A percentile compares a stretch with the other conserved stretches of the same genome.
Conservation (phyloP, 1,140 invertebrate species). For the Hycleus cichorii region DNA sequence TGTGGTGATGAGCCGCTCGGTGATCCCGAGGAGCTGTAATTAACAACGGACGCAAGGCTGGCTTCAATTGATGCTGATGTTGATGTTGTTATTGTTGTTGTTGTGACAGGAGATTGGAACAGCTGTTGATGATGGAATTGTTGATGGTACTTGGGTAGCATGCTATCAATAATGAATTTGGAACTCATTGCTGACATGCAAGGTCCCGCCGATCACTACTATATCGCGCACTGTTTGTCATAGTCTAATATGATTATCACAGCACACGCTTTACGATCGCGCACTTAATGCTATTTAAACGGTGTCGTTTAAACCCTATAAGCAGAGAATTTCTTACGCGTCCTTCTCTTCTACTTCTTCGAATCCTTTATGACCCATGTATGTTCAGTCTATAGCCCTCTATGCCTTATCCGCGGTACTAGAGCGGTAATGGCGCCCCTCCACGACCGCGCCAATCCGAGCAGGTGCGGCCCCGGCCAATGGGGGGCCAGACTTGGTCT, state of each 20-base stretch:
- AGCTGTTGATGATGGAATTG: constrained; percentile 66
- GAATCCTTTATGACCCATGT: constrained; percentile 60
- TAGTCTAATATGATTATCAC: constrained; percentile 26
- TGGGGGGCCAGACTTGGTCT: constrained; percentile 30
- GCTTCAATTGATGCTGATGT: constrained; percentile 42
- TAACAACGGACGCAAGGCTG: constrained; percentile 47
- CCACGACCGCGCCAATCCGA: constrained; percentile 38
- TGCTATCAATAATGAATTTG: constrained; percentile 95
- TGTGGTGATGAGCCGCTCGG: constrained; percentile 45
- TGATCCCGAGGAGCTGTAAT: constrained; percentile 36
- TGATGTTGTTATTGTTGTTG: not conserved
- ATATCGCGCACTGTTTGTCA: constrained; percentile 36
- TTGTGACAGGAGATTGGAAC: constrained; percentile 46
- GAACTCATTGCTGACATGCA: constrained; percentile 69
- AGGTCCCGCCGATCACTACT: constrained; percentile 32
- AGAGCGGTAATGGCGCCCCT: constrained; percentile 56
- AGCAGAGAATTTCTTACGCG: constrained; percentile 49
- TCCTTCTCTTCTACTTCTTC: constrained; percentile 58
- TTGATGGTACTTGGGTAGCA: constrained; percentile 89
- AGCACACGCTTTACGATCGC: constrained; percentile 35
- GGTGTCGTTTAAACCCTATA: constrained; percentile 38
- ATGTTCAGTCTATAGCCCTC: constrained; percentile 59
- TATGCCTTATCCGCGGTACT: constrained; percentile 56
- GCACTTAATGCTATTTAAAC: constrained; percentile 32
- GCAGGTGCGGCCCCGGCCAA: constrained; percentile 41